Evolutionary conservation across 2,113 vertebrate genomes (phyloP), one percentile per base, ranked within the genome.

Genomic region (Pedetes capensis): DNA sequence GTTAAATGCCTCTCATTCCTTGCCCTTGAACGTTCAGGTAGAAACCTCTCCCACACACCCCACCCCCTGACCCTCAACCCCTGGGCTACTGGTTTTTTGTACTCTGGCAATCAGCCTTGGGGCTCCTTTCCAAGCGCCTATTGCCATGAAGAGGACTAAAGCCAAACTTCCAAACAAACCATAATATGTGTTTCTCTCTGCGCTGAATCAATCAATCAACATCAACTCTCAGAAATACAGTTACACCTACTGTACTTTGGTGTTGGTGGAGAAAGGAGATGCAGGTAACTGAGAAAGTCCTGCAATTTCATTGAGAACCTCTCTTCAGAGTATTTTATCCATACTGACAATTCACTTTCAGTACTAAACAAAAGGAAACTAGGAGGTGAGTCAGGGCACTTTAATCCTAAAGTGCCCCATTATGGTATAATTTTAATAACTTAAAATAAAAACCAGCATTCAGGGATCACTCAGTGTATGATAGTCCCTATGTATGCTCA

Each of bases 101-200:
- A 69, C 74, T 87, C 69, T 20, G 75, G 55, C 85, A 49, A 8
- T 87, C 37, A 80, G 83, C 71, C 0, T 42, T 20, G 51, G 61
- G 61, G 71, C n/a, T 71, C 82, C 89, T 91, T 89, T 82, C 84
- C 84, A 61, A 74, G 71, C n/a, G n/a, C 66, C 63, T 74, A 20
- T 51, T 82, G 68, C 89, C 76, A 64, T 78, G 47, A 93, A 47
- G 49, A 53, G 39, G 27, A 47, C 66, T 20, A 83, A 93, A 71
- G 79, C 17, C 44, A 93, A 92, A 78, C 57, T 39, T 16, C 6
- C 37, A 86, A 79, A 76, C n/a, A 83, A 89, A 83, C 23, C 51
- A 20, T 47, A 76, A 80, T 34, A 34, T 29, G 66, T 69, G 78
- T 49, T 74, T 69, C 44, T 47, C 61, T 74, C 72, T 49, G 47